A percentile compares a stretch with the other conserved stretches of the same genome.
phyloP scores from a whole-genome alignment of 2,113 vertebrate species.

The Suricata suricatta region DNA sequence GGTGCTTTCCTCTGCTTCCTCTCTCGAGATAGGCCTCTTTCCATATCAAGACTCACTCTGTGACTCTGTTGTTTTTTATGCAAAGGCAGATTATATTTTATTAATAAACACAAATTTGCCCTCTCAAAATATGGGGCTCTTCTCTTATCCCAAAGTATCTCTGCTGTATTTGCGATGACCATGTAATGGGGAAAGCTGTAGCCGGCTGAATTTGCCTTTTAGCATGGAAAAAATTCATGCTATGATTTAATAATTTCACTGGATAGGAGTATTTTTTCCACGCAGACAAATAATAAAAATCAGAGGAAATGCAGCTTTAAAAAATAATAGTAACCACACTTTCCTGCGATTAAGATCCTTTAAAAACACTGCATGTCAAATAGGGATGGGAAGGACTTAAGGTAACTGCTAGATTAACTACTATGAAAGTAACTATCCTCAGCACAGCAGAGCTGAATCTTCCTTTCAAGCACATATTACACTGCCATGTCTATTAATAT shows the following conservation, averaged over 20 bases:
- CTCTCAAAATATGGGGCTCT: neutral
- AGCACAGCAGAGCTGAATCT: neutral
- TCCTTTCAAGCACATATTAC: neutral
- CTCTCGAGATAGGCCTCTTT: neutral
- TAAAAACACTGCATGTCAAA: neutral
- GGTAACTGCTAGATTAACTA: neutral
- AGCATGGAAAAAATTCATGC: neutral
- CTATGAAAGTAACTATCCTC: neutral
- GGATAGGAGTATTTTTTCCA: neutral
- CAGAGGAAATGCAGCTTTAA: conserved; percentile 19
- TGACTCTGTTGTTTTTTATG: neutral
- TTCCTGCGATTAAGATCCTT: conserved; percentile 39
- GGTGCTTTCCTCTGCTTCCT: neutral
- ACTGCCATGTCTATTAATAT: neutral
- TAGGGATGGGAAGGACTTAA: neutral
- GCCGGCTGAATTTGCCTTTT: neutral
- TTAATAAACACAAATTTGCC: neutral
- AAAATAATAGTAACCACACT: conserved; percentile 27
- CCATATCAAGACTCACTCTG: neutral
- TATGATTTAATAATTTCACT: conserved; percentile 30
- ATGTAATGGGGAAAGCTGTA: neutral
- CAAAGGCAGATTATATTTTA: conserved; percentile 2
- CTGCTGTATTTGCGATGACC: neutral
- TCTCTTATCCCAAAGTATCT: neutral
- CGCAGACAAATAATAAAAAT: conserved; percentile 33